Base-by-base conservation (phyloP, 2,113 vertebrate species). In the Tretioscincus oriximinensis region DNA sequence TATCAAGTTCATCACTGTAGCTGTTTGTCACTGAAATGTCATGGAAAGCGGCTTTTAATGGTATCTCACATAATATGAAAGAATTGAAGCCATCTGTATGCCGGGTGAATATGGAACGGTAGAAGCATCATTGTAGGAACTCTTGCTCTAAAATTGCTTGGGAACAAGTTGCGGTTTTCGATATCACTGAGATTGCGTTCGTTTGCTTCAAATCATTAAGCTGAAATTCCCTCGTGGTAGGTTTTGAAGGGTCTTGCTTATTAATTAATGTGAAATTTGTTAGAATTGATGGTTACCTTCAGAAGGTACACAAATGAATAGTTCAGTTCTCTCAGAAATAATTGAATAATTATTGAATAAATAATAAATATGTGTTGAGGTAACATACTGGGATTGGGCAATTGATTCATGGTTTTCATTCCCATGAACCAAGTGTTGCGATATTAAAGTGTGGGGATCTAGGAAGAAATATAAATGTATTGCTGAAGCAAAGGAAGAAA, bases 1-100 rank as follows among this genome's bases (percentile, higher is more conserved):
- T 96, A 96, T 97, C 96, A 94, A 91, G 95, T 96, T 96, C 95
- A 95, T 96, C 96, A 95, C 92, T 95, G 94, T 96, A 92, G 95
- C 96, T 95, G 96, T 98, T 98, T 97, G 96, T 98, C 96, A 97
- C 95, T 93, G 94, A 96, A 96, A 96, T 95, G 96, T 97, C 96
- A 96, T 91, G 91, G 93, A 96, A 97, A 96, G 95, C 93, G 86
- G 95, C 94, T 96, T 97, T 96, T 98, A 96, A 97, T 97, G 95
- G 96, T 95, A 93, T 94, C 89, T 92, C 94, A 90, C 93, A 88
- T 96, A 96, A 95, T 89, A 91, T 88, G 92, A 89, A 94, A 95
- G 95, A 97, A 95, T 95, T 93, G 96, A 97, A 95, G 95, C 95
- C 95, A 95, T 95, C 95, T 96, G 94, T 95, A 93, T 94, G 93